Conservation (phyloP, 2,797 vertebrate species). For the Neosilurus mollespiculum region DNA sequence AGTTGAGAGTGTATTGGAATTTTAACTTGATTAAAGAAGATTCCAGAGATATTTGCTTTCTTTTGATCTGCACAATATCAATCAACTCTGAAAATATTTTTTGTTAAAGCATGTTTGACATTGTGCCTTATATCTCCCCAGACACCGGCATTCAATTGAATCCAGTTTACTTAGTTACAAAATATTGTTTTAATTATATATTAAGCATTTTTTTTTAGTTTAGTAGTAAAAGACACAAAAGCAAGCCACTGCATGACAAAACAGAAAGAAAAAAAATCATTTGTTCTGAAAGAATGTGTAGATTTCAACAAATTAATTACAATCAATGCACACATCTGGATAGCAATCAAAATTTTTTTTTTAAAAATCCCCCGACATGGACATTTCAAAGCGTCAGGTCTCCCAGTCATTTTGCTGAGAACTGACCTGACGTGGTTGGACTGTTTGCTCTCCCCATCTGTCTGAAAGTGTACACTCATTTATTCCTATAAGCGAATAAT, state of each 20-base stretch:
- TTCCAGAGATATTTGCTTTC: neutral
- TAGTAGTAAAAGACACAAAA: constrained; percentile 55
- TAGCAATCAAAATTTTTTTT: neutral
- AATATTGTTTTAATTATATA: constrained; percentile 57
- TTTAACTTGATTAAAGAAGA: neutral
- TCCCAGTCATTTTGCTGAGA: constrained; percentile 19
- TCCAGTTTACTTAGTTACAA: constrained; percentile 36
- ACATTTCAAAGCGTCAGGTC: neutral
- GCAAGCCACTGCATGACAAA: constrained; percentile 45
- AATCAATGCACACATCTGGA: constrained; percentile 22
- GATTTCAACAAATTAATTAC: constrained; percentile 13
- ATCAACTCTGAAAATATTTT: neutral
- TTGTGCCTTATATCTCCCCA: neutral
- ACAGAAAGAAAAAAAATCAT: neutral
- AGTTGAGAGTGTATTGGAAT: too few relatives aligned
- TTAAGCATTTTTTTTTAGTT: constrained; percentile 19
- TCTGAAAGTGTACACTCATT: constrained; percentile 67
- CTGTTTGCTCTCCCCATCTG: constrained; percentile 23
- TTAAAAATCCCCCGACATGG: neutral
- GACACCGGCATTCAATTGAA: neutral
- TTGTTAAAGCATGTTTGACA: neutral
- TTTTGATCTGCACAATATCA: neutral
- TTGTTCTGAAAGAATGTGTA: neutral
- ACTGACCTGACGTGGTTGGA: constrained; percentile 24
- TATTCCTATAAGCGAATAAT: constrained; percentile 94